These are phyloP conservation scores for Hypotaenidia philippensis DNA, from an alignment of 2,797 vertebrate species.

Conservation along the genomic window DNA sequence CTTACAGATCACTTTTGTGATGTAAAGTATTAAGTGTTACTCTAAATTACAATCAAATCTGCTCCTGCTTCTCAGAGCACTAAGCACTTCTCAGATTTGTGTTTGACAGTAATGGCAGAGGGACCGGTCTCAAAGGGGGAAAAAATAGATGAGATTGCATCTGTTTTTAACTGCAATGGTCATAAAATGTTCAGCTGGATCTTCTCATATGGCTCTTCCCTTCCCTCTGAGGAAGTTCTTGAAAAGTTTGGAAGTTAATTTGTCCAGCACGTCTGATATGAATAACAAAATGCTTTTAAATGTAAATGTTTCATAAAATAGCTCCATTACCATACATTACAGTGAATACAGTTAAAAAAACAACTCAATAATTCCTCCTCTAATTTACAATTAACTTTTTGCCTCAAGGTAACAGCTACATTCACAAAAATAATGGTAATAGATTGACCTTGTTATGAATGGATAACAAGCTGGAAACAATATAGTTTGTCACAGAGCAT, in stretches of 20 bases:
- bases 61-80: background rate
- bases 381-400: slow-evolving; percentile 80
- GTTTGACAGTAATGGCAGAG: background rate
- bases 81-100: background rate
- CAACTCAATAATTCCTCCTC: slow-evolving; percentile 38
- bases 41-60: background rate
- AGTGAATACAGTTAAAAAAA: slow-evolving; percentile 40
- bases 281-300: slow-evolving; percentile 25
- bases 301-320: slow-evolving; percentile 32
- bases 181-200: slow-evolving; percentile 23
- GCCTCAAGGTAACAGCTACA: slow-evolving; percentile 76
- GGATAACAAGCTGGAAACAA: slow-evolving; percentile 80
- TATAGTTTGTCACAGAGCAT: slow-evolving; percentile 79
- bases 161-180: slow-evolving; percentile 16
- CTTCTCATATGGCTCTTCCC: background rate
- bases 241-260: slow-evolving; percentile 52
- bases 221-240: background rate
- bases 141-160: background rate
- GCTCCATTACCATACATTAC: slow-evolving; percentile 25
- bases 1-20: background rate
- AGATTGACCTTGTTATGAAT: slow-evolving; percentile 79
- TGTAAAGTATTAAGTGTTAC: background rate
- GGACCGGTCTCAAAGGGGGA: background rate
- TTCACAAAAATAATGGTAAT: slow-evolving; percentile 79
- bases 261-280: background rate